Evolutionary conservation across 2,888 invertebrate genomes (phyloP).

Genomic region (Trissolcus brochymenae): DNA sequence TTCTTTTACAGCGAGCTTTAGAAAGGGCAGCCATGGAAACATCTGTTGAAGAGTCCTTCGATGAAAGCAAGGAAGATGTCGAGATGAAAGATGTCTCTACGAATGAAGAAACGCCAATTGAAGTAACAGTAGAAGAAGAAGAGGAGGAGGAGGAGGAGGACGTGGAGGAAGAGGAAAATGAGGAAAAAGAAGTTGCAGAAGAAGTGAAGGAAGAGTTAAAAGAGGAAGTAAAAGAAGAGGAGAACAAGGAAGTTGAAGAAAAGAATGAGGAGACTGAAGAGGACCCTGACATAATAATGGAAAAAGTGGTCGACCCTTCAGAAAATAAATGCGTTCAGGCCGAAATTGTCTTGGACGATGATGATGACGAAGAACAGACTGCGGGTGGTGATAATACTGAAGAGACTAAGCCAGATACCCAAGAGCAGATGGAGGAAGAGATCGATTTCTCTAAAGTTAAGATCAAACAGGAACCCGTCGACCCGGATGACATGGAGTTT

Average conservation of each 20-base stretch:
- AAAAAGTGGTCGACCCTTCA: conserved; percentile 31
- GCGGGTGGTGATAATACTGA: conserved; percentile 16
- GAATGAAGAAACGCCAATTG: conserved; percentile 6
- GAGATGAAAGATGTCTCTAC: conserved; percentile 11
- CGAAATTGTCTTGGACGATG: conserved; percentile 34
- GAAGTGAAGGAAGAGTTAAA: conserved; percentile 10
- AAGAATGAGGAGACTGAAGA: conserved; percentile 5
- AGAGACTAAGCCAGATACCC: neutral
- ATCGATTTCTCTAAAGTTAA: conserved; percentile 29
- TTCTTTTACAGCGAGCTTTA: conserved; percentile 31
- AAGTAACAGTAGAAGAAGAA: conserved; percentile 1
- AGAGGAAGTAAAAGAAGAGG: conserved; percentile 4
- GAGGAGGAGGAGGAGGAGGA: conserved; percentile 1
- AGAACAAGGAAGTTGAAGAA: conserved; percentile 5
- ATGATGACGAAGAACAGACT: conserved; percentile 32
- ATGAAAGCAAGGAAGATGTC: conserved; percentile 26
- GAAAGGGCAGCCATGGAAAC: conserved; percentile 31
- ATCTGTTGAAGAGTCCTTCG: conserved; percentile 38
- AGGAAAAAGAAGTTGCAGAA: too few relatives aligned
- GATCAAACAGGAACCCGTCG: conserved; percentile 49
- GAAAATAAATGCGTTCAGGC: conserved; percentile 30
- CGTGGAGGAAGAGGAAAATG: conserved; percentile 5
- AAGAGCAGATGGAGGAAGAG: neutral
- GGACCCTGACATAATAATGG: conserved; percentile 39
- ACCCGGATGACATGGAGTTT: conserved; percentile 26